Evolutionary conservation across 2,888 invertebrate species (phyloP).

Genomic region (Formica aserva): DNA sequence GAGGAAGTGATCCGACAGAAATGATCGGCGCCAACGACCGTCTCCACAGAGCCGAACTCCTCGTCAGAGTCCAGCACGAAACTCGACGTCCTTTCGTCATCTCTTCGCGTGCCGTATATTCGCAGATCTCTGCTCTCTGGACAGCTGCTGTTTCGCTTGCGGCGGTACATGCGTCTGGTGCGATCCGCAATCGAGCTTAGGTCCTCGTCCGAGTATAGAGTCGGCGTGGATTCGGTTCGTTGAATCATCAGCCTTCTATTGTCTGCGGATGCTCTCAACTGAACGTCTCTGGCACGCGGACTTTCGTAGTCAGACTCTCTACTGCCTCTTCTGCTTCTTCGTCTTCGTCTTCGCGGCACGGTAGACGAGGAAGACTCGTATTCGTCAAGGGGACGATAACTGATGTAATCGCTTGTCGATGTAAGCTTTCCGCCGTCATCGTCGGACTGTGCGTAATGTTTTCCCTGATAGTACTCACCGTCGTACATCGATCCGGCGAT

Average conservation of each 20-base stretch:
- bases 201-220: conserved; percentile 79
- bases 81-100: conserved; percentile 65
- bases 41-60: conserved; percentile 83
- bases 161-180: conserved; percentile 72
- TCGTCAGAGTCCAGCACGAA: conserved; percentile 80
- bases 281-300: conserved; percentile 65
- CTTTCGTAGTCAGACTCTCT: conserved; percentile 75
- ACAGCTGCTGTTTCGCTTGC: conserved; percentile 80
- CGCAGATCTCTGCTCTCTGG: conserved; percentile 70
- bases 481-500: conserved; percentile 54
- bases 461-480: conserved; percentile 65
- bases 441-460: conserved; percentile 60
- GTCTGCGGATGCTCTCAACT: conserved; percentile 58
- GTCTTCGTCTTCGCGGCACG: conserved; percentile 64
- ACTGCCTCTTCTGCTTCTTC: conserved; percentile 65
- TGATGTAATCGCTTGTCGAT: conserved; percentile 63
- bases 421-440: conserved; percentile 59
- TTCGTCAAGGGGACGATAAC: conserved; percentile 65
- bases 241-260: conserved; percentile 75
- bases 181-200: conserved; percentile 61
- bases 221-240: conserved; percentile 83
- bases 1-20: conserved; percentile 55
- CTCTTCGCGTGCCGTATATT: conserved; percentile 59
- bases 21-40: conserved; percentile 80
- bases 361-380: conserved; percentile 60